A percentile compares a stretch with the other conserved stretches of the same genome.
Conservation (phyloP, 30 jellyfish, hydroid and myxozoan species). For the Aurelia coerulea region DNA sequence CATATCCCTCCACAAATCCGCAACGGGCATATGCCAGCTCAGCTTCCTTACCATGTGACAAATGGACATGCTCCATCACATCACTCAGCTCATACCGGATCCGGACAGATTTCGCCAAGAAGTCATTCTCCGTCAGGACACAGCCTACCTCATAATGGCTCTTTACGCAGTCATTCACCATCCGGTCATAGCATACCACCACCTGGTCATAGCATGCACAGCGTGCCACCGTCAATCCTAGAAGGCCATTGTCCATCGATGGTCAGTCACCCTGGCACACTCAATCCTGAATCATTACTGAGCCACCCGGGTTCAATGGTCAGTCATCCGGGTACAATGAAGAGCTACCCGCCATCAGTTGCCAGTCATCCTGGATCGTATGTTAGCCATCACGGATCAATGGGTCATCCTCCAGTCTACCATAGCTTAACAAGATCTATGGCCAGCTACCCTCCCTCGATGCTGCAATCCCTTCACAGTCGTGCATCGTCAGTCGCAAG, state of each 20-base stretch:
- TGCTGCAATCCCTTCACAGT: slow-evolving; percentile 66
- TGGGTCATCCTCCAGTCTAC: slow-evolving; percentile 51
- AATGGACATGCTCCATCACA: slow-evolving; percentile 50
- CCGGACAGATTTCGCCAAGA: slow-evolving; percentile 71
- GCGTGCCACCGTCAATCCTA: slow-evolving; percentile 50
- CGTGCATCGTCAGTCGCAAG: slow-evolving; percentile 77
- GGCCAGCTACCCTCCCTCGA: slow-evolving; percentile 65
- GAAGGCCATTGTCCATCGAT: slow-evolving; percentile 66
- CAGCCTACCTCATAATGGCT: slow-evolving; percentile 62
- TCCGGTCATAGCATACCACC: slow-evolving; percentile 69
- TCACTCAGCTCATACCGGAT: slow-evolving; percentile 49
- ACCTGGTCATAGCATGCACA: slow-evolving; percentile 64
- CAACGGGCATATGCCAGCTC: slow-evolving; percentile 59
- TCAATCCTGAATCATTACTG: slow-evolving; percentile 50
- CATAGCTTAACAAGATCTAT: slow-evolving; percentile 64
- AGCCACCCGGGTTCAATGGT: slow-evolving; percentile 67
- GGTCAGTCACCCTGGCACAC: slow-evolving; percentile 57
- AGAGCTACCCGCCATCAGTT: slow-evolving; percentile 64
- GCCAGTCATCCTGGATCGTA: slow-evolving; percentile 54
- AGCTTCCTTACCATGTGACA: slow-evolving; percentile 49
- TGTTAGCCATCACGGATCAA: slow-evolving; percentile 31
- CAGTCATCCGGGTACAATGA: slow-evolving; percentile 41
- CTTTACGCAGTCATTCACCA: slow-evolving; percentile 67
- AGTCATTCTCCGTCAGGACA: slow-evolving; percentile 77
- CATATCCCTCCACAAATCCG: slow-evolving; percentile 40